Evolutionary conservation across 2,888 invertebrate species (phyloP).

Genomic region (Callyntrura sp.): DNA sequence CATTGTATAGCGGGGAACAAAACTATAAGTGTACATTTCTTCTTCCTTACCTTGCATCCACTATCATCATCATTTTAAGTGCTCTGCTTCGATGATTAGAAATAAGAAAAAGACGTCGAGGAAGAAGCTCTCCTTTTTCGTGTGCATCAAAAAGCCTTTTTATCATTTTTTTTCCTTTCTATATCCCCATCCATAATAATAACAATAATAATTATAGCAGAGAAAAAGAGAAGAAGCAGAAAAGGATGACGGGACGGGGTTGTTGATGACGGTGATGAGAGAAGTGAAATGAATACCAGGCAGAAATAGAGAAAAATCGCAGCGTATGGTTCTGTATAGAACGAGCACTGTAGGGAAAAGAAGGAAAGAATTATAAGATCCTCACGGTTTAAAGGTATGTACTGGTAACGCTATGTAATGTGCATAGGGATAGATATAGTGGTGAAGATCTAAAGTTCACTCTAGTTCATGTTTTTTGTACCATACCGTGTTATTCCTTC

Average conservation of each 20-base stretch:
- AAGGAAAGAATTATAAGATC: neutral
- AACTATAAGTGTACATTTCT: neutral
- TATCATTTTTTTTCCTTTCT: neutral
- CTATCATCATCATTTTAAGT: neutral
- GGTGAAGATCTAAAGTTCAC: conserved; percentile 33
- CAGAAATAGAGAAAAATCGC: neutral
- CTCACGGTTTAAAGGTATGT: neutral
- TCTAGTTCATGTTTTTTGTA: conserved; percentile 58
- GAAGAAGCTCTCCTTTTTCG: neutral
- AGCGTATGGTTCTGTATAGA: neutral
- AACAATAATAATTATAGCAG: conserved; percentile 39
- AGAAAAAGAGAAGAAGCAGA: neutral
- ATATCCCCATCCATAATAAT: neutral
- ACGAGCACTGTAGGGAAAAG: neutral
- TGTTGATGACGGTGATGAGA: conserved; percentile 6
- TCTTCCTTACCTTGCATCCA: neutral
- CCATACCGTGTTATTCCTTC: conserved; percentile 13
- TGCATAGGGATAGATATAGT: neutral
- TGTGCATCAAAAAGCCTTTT: conserved; percentile 14
- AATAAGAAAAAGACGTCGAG: neutral
- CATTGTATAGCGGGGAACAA: neutral
- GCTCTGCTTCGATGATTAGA: conserved; percentile 4
- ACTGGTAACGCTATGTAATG: neutral
- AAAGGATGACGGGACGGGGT: neutral
- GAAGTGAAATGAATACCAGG: neutral